Base-by-base conservation (phyloP, 1,140 invertebrate genomes). In the Ips nitidus region DNA sequence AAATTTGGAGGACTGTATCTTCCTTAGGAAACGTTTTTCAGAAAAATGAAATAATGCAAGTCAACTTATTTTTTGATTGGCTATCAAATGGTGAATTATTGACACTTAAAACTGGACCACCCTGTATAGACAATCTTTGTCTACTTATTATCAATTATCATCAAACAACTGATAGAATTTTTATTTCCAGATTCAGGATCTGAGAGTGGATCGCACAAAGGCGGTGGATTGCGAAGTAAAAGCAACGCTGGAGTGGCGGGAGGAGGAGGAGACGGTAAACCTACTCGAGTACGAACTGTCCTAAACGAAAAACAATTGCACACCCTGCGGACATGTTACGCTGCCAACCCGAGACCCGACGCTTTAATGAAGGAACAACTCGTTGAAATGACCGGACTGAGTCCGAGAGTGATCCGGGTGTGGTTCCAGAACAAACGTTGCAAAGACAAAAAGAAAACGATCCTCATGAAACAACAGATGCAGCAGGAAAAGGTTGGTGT, bases 391-490 rank as follows among this genome's bases (percentile, higher is more conserved):
- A 99, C 98, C 0, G 90, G 94, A 0, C 87, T 99, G 2, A 96
- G 93, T 75, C 95, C 96, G 1, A 83, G 97, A 36, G 97, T 99
- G 65, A 98, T 98, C 76, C 86, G 97, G 76, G 97, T 98, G 22
- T 99, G 97, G 97, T 98, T 98, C 84, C 95, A 99, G 83, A 99
- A 99, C 84, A 99, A 99, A 81, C 83, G 98, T 41, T 99, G 97
- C 84, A 99, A 99, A 82, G 98, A 99, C 83, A 99, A 99, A 83
- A 99, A 99, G 84, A 92, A 94, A 78, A 95, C 93, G 45, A 93
- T 98, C 43, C 90, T 97, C 70, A 92, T 98, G 88, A 98, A 98
- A 81, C 93, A 98, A 82, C 94, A 98, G 81, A 94, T 98, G 88
- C 94, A 98, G 87, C 94, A 96, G 79, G 97, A 99, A 83, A 98